Percentiles rank a stretch among this genome's conserved stretches.
phyloP scores from a whole-genome alignment of 2,888 invertebrate species.

The Pollenia angustigena region DNA sequence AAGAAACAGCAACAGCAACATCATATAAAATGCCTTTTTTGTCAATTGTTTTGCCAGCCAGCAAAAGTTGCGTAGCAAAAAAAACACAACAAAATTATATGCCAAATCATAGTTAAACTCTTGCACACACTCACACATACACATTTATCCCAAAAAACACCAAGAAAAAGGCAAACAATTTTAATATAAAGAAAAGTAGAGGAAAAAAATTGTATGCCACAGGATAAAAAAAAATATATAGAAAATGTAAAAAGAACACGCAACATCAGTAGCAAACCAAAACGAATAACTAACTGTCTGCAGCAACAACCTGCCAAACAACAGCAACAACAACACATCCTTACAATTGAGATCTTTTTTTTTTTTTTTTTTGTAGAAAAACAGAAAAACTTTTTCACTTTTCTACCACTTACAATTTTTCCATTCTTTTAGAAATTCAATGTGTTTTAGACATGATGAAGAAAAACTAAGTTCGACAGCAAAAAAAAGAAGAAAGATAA shows the following conservation, averaged over 20 bases:
- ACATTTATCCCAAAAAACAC: conserved; percentile 25
- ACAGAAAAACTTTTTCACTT: conserved; percentile 28
- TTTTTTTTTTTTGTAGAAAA: background rate
- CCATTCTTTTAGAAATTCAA: conserved; percentile 16
- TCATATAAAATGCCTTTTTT: conserved; percentile 47
- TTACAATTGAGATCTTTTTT: conserved; percentile 30
- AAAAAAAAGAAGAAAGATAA: background rate
- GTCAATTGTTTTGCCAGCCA: conserved; percentile 64
- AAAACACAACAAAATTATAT: conserved; percentile 44
- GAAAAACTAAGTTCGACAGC: conserved; percentile 7
- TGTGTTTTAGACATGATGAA: conserved; percentile 32
- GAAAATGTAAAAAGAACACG: conserved; percentile 33
- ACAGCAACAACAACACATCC: conserved; percentile 33
- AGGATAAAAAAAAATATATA: conserved; percentile 42
- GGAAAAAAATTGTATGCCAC: conserved; percentile 52
- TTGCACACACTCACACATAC: conserved; percentile 16
- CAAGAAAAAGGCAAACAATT: conserved; percentile 35
- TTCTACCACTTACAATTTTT: conserved; percentile 8
- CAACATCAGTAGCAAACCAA: conserved; percentile 45
- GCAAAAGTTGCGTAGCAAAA: conserved; percentile 71
- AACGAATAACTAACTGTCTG: conserved; percentile 8
- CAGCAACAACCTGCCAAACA: conserved; percentile 47
- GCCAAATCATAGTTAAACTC: conserved; percentile 65
- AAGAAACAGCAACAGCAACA: conserved; percentile 14
- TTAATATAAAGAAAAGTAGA: conserved; percentile 16